Percentiles rank a stretch among this genome's conserved stretches.
Conservation (phyloP, 2,797 vertebrate genomes). For the Gymnothorax reevesii region DNA sequence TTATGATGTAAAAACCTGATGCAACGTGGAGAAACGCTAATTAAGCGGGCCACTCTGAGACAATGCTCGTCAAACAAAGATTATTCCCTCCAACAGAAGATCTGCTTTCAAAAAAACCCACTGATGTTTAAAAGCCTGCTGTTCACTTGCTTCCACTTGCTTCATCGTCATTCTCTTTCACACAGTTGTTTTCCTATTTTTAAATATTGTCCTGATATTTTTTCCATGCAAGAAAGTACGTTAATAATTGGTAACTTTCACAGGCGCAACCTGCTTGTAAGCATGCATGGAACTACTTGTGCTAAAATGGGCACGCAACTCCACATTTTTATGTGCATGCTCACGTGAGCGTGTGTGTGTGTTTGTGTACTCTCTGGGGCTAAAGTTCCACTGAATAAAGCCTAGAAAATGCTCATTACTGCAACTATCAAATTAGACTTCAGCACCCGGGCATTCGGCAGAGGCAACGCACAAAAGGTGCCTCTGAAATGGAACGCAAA, state of each 20-base stretch:
- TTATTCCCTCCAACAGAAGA: not conserved
- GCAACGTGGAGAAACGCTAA: slow-evolving; percentile 55
- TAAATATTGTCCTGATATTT: not conserved
- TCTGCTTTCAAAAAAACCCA: not conserved
- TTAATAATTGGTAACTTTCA: not conserved
- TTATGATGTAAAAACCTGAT: slow-evolving; percentile 52
- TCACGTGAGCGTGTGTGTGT: not conserved
- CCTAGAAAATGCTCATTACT: not conserved
- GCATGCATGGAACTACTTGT: not conserved
- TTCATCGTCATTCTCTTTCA: not conserved
- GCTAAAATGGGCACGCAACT: not conserved
- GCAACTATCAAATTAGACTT: not conserved
- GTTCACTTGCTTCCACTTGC: not conserved
- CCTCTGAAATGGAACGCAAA: not conserved
- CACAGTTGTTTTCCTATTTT: not conserved
- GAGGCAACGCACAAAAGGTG: not conserved
- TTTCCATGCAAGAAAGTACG: not conserved
- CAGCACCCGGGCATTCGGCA: not conserved
- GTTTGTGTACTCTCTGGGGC: not conserved
- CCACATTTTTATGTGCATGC: not conserved
- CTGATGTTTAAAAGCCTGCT: not conserved
- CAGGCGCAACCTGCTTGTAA: not conserved
- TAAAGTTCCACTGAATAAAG: not conserved
- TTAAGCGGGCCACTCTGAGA: slow-evolving; percentile 34
- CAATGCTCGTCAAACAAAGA: not conserved